Conservation (phyloP, 1,140 invertebrate genomes). For the Caenorhabditis inopinata region DNA sequence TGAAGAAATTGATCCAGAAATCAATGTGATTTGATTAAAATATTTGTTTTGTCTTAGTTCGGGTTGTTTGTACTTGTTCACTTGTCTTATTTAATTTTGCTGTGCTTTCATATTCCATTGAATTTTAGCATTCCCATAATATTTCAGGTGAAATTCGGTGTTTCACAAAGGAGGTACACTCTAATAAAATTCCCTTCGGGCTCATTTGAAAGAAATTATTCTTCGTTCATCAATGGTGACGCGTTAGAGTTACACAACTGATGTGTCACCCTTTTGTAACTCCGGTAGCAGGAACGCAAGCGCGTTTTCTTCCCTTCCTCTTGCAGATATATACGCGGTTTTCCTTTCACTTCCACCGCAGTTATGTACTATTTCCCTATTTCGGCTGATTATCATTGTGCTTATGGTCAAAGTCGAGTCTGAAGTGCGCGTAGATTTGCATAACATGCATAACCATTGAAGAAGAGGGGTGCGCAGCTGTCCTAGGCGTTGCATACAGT, state of each 20-base stretch:
- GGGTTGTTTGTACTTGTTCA: not conserved
- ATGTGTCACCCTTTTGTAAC: not conserved
- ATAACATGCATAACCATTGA: not conserved
- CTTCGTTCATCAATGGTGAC: not conserved
- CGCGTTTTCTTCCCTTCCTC: not conserved
- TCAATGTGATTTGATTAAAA: not conserved
- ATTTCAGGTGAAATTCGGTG: too few species aligned
- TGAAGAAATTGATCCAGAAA: not conserved
- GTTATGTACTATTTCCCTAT: not conserved
- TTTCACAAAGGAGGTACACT: too few species aligned
- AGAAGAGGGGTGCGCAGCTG: too few species aligned
- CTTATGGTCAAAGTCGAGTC: conserved; percentile 25
- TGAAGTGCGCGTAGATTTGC: conserved; percentile 18
- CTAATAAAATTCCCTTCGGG: too few species aligned
- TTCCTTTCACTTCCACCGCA: not conserved
- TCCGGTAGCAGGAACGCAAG: not conserved
- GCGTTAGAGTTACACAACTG: not conserved
- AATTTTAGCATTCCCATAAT: too few species aligned
- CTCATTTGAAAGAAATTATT: too few species aligned
- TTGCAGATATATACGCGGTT: not conserved
- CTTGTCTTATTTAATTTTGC: too few species aligned
- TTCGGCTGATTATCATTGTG: conserved; percentile 7
- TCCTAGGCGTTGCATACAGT: too few species aligned
- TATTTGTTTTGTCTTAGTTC: not conserved
- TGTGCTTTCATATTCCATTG: too few species aligned